These are phyloP conservation scores for Caerostris extrusa DNA, from an alignment of 1,140 invertebrate genomes.

Conservation along the genomic window DNA sequence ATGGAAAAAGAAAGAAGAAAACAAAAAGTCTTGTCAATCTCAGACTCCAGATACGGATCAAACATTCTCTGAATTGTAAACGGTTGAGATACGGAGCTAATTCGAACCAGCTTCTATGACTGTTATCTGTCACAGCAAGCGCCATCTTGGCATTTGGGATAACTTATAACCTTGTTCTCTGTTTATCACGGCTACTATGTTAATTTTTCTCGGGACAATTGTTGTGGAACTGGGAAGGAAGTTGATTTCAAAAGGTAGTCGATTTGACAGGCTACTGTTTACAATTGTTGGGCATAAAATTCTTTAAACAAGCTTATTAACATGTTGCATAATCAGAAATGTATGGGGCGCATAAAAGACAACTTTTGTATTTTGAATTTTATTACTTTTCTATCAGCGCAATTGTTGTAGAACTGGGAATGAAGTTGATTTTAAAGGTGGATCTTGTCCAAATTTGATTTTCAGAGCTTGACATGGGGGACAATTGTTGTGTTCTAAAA, in stretches of 20 bases:
- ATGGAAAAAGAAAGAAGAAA: neutral
- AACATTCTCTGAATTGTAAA: neutral
- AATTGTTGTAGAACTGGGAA: too few species aligned
- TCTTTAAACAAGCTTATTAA: too few species aligned
- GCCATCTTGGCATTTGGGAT: conserved; percentile 23
- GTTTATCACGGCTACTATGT: neutral
- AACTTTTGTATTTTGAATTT: too few species aligned
- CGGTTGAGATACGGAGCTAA: neutral
- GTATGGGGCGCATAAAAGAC: too few species aligned
- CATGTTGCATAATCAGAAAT: too few species aligned
- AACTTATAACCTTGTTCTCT: neutral
- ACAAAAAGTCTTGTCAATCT: neutral
- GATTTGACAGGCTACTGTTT: too few species aligned
- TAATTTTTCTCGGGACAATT: neutral
- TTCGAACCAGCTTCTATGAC: conserved; percentile 36
- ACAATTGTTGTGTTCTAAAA: too few species aligned
- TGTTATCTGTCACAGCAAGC: conserved; percentile 7
- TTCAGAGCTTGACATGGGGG: too few species aligned
- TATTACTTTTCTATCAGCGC: too few species aligned
- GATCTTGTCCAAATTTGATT: too few species aligned
- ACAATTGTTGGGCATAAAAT: too few species aligned
- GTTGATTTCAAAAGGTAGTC: neutral
- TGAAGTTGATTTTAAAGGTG: too few species aligned
- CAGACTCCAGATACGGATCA: conserved; percentile 6
- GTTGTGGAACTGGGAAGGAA: neutral